Evolutionary conservation across 2,888 invertebrate species (phyloP), one percentile per base, ranked within the genome.

Genomic region (Dryocosmus kuriphilus): DNA sequence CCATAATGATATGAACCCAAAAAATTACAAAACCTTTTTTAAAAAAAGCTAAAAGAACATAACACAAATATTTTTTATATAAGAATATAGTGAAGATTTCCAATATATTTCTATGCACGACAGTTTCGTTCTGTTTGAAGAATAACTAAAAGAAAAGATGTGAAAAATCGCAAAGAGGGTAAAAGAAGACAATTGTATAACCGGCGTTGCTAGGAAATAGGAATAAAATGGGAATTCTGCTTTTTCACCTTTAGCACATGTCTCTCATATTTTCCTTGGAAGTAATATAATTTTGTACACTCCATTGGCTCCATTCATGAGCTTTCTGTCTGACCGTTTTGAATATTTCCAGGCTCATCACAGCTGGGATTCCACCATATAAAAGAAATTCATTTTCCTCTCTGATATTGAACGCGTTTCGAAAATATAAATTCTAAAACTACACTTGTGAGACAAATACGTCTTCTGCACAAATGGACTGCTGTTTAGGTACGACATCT

Each of bases 241-340:
- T 60, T 60, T 60, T 16, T 60, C 27, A 60, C 14, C 27, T 27
- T 14, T 27, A 7, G 60, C 16, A 27, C 60, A 16, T 55, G 55
- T 55, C 35, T 41, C 24, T 41, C 22, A 16, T 41, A 65, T 65
- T 65, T 65, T 38, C 11, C 35, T 11, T 65, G 22, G 14, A 22
- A 22, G 41, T 46, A 67, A 67, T 41, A 24, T 41, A 41, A 67
- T 27, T 67, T 46, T 67, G 27, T 38, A 65, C 16, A 41, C 19
- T 24, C 19, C 22, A 41, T 67, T 67, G 46, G 19, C 46, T 27
- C 16, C 9, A 35, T 4, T 46, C 8, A 19, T 19, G 41, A 67
- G 22, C 46, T 62, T 16, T 41, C 38, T 38, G 22, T 38, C 65
- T 16, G 38, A 55, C 55, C 38, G n/a, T 38, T 67, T 67, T 27